Conservation (phyloP, 2,888 invertebrate species). For the Lordiphosa andalusiaca region DNA sequence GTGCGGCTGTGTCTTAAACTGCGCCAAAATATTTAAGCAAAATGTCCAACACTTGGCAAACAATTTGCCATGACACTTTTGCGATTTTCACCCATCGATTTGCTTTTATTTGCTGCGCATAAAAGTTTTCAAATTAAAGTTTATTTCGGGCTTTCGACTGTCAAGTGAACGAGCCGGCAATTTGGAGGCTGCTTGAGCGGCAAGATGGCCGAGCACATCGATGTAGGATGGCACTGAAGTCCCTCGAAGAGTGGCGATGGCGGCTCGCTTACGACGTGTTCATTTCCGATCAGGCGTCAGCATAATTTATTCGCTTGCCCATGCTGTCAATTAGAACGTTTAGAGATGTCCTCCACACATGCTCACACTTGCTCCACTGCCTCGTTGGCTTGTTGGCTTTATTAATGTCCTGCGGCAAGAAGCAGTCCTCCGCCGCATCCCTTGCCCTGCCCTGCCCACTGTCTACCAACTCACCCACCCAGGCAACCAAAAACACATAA, state of each 20-base stretch:
- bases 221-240: constrained; percentile 16
- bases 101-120: constrained; percentile 39
- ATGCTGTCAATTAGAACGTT: constrained; percentile 16
- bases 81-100: constrained; percentile 51
- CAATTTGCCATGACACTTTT: constrained; percentile 60
- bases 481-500: constrained; percentile 61
- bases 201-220: constrained; percentile 13
- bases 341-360: constrained; percentile 27
- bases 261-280: neutral
- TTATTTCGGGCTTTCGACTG: constrained; percentile 51
- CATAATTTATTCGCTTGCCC: constrained; percentile 9
- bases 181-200: constrained; percentile 20
- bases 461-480: constrained; percentile 4
- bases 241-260: neutral
- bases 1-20: constrained; percentile 51
- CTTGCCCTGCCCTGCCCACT: neutral
- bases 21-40: constrained; percentile 58
- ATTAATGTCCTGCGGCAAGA: constrained; percentile 68
- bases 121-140: constrained; percentile 73
- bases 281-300: neutral
- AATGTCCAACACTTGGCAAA: constrained; percentile 64
- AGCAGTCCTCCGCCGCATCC: constrained; percentile 5
- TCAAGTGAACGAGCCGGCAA: constrained; percentile 39
- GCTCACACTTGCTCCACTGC: constrained; percentile 41
- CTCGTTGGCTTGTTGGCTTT: constrained; percentile 54